Evolutionary conservation across 2,888 invertebrate species (phyloP), one percentile per base, ranked within the genome.

Genomic region (Stenotaenia linearis): DNA sequence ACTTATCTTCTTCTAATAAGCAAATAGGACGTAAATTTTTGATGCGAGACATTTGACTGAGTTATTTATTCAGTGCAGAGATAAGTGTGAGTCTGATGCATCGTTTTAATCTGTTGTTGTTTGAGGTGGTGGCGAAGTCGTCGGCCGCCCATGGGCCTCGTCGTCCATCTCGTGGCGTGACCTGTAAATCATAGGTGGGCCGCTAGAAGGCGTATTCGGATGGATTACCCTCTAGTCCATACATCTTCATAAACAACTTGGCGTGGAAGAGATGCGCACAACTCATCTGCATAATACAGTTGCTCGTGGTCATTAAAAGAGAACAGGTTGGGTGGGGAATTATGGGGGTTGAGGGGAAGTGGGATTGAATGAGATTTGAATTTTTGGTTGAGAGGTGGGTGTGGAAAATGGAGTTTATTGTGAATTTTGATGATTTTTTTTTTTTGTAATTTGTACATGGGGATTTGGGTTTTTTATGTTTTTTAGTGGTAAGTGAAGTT

Each of bases 201-300:
- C 37, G 77, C 77, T 45, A 28, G 40, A 45, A 77, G 40, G 37
- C 35, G 77, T 77, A 25, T 45, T 37, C 28, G 40, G 77, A 77
- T 77, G 77, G 77, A 77, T 77, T 37, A 45, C 77, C 18, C 28
- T 45, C 23, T 25, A 21, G 23, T 23, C 18, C 77, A 77, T 77
- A 77, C 77, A 45, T 77, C 77, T 77, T 77, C 77, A 77, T 77
- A 77, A 77, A 77, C 77, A 77, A 77, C 69, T 69, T 69, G 69
- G 69, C 69, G 6, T n/a, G 10, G 56, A 35, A 40, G 40, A 40
- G 40, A 69, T 69, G 69, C 69, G 6, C 61, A 28, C 69, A 69
- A 69, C 69, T 69, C 69, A 69, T 69, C 28, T 69, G 28, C 69
- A 69, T 69, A 69, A 69, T 28, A 0, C 28, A 15, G n/a, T 69